Conservation (phyloP, 2,113 vertebrate species). For the Panurus biarmicus region DNA sequence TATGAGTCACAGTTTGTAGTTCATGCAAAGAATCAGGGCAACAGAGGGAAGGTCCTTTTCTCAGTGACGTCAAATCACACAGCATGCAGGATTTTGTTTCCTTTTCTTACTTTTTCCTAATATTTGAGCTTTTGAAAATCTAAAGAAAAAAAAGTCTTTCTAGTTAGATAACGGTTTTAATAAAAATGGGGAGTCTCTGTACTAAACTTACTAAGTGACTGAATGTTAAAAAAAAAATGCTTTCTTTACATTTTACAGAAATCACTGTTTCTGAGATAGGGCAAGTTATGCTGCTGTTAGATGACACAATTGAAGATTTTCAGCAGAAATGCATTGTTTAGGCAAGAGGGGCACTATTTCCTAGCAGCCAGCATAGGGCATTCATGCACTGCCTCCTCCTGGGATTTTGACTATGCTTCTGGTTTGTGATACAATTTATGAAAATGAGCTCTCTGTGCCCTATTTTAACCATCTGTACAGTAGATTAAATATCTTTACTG, state of each 20-base stretch:
- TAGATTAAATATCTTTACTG: conserved; percentile 20
- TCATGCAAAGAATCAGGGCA: neutral
- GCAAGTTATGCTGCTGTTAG: neutral
- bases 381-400: neutral
- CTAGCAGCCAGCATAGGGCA: neutral
- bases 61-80: neutral
- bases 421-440: conserved; percentile 1
- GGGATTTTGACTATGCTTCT: neutral
- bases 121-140: neutral
- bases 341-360: neutral
- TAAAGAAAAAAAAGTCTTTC: neutral
- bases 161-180: neutral
- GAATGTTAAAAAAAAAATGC: neutral
- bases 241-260: neutral
- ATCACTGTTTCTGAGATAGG: neutral
- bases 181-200: neutral
- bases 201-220: neutral
- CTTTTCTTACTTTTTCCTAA: neutral
- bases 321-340: neutral
- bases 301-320: neutral
- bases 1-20: neutral
- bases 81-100: neutral
- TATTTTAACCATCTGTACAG: conserved; percentile 42
- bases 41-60: neutral
- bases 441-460: conserved; percentile 27